Conservation (phyloP, 1,140 invertebrate genomes). For the Drosophila pectinifera region DNA sequence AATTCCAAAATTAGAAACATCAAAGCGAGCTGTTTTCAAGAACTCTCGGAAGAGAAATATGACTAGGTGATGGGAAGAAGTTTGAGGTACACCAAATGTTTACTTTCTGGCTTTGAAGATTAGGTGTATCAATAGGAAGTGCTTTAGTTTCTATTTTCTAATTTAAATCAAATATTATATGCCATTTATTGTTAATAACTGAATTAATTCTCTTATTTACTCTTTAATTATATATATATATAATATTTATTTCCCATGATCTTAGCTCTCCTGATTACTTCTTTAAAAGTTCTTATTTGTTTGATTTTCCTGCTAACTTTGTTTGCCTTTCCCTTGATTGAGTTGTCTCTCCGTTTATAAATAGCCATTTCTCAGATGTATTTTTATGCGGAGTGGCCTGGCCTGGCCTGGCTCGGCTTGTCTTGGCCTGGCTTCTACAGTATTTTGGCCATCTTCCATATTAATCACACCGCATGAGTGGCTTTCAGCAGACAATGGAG, state of each 20-base stretch:
- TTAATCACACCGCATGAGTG: constrained; percentile 76
- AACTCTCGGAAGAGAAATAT: constrained; percentile 15
- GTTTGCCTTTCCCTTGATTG: constrained; percentile 47
- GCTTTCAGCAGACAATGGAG: constrained; percentile 75
- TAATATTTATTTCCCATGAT: neutral
- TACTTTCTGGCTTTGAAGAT: neutral
- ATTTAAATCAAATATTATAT: too few species aligned
- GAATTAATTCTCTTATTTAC: too few species aligned
- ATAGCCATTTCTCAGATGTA: constrained; percentile 34
- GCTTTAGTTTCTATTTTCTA: too few species aligned
- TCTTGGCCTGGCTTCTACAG: neutral
- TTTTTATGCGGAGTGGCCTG: constrained; percentile 9
- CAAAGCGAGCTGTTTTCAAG: constrained; percentile 26
- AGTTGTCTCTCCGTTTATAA: constrained; percentile 53
- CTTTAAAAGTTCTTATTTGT: neutral
- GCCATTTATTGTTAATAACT: too few species aligned
- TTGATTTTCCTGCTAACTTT: neutral
- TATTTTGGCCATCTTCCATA: constrained; percentile 75
- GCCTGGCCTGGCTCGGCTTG: constrained; percentile 1
- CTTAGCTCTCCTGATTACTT: neutral
- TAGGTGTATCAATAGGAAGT: too few species aligned
- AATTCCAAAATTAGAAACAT: constrained; percentile 39
- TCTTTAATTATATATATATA: neutral
- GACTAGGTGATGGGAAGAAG: constrained; percentile 3
- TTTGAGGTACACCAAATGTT: constrained; percentile 1